Evolutionary conservation across 2,888 invertebrate genomes (phyloP), one percentile per base, ranked within the genome.

Genomic region (Lepetodrilus schrolli): DNA sequence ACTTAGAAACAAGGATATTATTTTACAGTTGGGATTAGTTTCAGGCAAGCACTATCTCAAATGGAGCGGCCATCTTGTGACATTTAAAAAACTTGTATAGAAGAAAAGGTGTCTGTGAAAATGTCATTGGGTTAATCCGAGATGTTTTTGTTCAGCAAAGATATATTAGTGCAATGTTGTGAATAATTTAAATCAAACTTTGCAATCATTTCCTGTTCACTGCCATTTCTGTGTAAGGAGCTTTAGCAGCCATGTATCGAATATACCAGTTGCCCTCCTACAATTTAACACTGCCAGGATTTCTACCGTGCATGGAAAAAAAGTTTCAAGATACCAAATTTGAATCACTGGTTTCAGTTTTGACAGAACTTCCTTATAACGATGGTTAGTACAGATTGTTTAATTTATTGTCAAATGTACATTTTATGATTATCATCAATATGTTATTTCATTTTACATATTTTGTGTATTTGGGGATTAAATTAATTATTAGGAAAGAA

Each of bases 261-360:
- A n/a, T 68, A 26, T 68, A 68, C 20, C 43, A 68, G 47, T 47
- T 68, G 3, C 47, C 68, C 2, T 68, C 68, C 17, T 68, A 68
- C 30, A 26, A 68, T 13, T n/a, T 68, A 26, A 43, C 68, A 68
- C 68, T 68, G 68, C 68, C 68, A 23, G 47, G 47, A 30, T 68
- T 68, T 68, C 23, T 38, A 26, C 13, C 38, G n/a, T 26, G 26
- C 10, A 26, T 47, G 2, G n/a, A 38, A 20, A 68, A 30, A n/a
- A 8, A 5, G 13, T n/a, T 47, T 21, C 21, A 47, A 47, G 47
- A 47, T 23, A 23, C 38, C 7, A 47, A 68, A 23, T 21, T 26
- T 47, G 34, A 13, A 13, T 58, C 58, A 0, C 2, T n/a, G 4
- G 7, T 58, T 13, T n/a, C 58, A 30, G 26, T 58, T 58, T 10